A percentile compares a stretch with the other conserved stretches of the same genome.
These are phyloP conservation scores for Maccullochella peelii DNA, from an alignment of 2,113 vertebrate genomes.

Conservation along the genomic window DNA sequence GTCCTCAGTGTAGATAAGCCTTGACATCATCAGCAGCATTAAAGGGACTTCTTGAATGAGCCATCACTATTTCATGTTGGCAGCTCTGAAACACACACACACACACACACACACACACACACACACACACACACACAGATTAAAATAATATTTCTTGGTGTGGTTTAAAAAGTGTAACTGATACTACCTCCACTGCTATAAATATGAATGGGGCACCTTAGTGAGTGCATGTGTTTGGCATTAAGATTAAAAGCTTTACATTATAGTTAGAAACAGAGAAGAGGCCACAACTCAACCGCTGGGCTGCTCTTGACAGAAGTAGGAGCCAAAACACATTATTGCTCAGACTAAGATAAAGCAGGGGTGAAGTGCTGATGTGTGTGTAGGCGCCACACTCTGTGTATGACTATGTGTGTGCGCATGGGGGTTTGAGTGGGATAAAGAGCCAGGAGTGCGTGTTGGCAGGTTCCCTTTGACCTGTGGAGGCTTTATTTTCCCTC, in stretches of 20 bases:
- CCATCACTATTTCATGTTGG: constrained; percentile 2
- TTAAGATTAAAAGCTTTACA: constrained; percentile 67
- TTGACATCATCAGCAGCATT: background rate
- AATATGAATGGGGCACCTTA: constrained; percentile 45
- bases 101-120: background rate
- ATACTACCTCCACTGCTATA: constrained; percentile 39
- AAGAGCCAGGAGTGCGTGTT: constrained; percentile 68
- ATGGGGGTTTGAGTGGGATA: constrained; percentile 59
- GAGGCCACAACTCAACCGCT: constrained; percentile 37
- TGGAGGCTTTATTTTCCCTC: constrained; percentile 68
- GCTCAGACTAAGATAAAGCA: constrained; percentile 55
- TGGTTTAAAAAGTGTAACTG: constrained; percentile 37
- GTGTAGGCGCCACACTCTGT: constrained; percentile 12
- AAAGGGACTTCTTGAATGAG: background rate
- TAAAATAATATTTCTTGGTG: constrained; percentile 16
- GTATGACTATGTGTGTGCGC: constrained; percentile 24
- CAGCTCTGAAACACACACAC: background rate
- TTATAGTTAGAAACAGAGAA: constrained; percentile 33
- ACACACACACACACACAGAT: background rate
- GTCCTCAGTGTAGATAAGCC: background rate
- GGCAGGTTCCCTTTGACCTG: constrained; percentile 76
- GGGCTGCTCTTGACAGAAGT: constrained; percentile 45
- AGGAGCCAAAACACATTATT: constrained; percentile 53
- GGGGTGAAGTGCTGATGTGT: constrained; percentile 26
- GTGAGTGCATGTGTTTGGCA: constrained; percentile 65